A percentile compares a stretch with the other conserved stretches of the same genome.
phyloP scores from a whole-genome alignment of 1,140 invertebrate species.

The Drosophila sucinea region DNA sequence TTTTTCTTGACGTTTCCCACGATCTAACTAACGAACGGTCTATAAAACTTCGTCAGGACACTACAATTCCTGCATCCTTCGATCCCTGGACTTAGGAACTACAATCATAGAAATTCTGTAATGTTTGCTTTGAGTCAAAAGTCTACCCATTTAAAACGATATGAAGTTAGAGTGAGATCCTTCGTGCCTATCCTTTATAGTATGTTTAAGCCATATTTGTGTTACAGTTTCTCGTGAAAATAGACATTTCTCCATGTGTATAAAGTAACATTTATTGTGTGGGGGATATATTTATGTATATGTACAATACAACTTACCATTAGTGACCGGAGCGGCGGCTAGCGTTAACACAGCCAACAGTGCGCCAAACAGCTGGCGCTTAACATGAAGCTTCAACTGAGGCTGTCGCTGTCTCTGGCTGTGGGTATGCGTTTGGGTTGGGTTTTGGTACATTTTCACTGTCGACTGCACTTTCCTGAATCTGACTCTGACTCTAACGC shows the following conservation, averaged over 20 bases:
- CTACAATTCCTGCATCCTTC: too few relatives aligned
- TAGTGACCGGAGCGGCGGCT: conserved; percentile 60
- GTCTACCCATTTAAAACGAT: too few relatives aligned
- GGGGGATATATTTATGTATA: neutral
- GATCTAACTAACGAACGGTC: too few relatives aligned
- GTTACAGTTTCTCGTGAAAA: neutral
- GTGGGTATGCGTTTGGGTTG: conserved; percentile 19
- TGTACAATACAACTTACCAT: conserved; percentile 54
- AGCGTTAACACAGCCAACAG: conserved; percentile 58
- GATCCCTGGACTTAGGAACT: too few relatives aligned
- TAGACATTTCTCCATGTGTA: neutral
- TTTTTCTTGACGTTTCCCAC: too few relatives aligned
- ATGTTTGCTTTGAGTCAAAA: too few relatives aligned
- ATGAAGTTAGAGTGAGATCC: too few relatives aligned
- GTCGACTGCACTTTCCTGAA: conserved; percentile 60
- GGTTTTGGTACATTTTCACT: conserved; percentile 68
- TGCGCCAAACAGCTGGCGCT: conserved; percentile 74
- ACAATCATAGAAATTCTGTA: too few relatives aligned
- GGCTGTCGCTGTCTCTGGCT: conserved; percentile 29
- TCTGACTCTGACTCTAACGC: neutral
- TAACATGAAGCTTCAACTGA: conserved; percentile 45
- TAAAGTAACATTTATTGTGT: neutral
- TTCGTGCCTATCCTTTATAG: too few relatives aligned
- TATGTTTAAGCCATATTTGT: too few relatives aligned
- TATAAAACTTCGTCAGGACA: too few relatives aligned